These are phyloP conservation scores for Cantharis nigra DNA, from an alignment of 2,888 invertebrate species.

Conservation along the genomic window DNA sequence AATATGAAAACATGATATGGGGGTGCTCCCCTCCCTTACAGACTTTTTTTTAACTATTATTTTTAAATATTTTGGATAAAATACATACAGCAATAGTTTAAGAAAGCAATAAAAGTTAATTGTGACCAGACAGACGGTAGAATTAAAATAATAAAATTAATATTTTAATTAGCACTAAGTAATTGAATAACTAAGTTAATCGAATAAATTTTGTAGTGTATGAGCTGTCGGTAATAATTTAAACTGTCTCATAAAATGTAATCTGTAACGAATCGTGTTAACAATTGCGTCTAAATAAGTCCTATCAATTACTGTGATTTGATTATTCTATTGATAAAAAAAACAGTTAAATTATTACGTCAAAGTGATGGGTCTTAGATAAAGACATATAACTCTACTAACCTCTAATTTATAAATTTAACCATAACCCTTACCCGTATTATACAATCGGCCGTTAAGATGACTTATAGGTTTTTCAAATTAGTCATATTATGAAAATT, in stretches of 20 bases:
- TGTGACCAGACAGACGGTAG: not conserved
- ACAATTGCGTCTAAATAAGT: constrained; percentile 14
- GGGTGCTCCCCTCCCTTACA: too few relatives aligned
- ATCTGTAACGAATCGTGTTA: constrained; percentile 4
- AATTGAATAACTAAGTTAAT: not conserved
- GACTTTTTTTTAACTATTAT: too few relatives aligned
- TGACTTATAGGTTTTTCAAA: constrained; percentile 18
- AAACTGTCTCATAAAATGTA: constrained; percentile 1
- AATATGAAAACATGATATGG: too few relatives aligned
- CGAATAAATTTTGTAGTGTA: not conserved
- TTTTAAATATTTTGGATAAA: not conserved
- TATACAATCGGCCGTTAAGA: constrained; percentile 4
- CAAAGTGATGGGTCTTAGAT: constrained; percentile 26
- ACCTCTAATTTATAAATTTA: constrained; percentile 11
- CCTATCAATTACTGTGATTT: constrained; percentile 32
- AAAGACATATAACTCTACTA: constrained; percentile 26
- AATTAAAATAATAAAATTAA: not conserved
- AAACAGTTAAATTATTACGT: constrained; percentile 31
- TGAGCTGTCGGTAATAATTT: not conserved
- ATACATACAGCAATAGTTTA: not conserved
- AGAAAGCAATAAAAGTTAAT: not conserved
- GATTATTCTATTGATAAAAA: constrained; percentile 31
- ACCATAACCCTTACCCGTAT: constrained; percentile 22
- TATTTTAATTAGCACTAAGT: not conserved
- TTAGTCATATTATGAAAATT: constrained; percentile 15